Percentiles rank a stretch among this genome's conserved stretches.
Evolutionary conservation across 2,113 vertebrate species (phyloP).

Genomic region (Reinhardtius hippoglossoides): DNA sequence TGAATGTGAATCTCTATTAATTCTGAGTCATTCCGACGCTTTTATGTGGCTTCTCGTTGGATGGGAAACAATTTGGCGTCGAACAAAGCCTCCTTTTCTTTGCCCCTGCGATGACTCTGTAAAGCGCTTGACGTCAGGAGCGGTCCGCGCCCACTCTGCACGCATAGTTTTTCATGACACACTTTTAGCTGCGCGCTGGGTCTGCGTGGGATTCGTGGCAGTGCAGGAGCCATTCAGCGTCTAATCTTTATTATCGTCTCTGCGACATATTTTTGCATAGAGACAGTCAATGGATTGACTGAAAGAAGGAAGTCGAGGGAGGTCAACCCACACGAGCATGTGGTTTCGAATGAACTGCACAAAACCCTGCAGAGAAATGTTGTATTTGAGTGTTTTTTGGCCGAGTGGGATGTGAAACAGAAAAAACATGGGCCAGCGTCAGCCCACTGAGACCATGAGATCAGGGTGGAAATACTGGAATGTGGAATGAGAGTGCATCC

Average conservation of each 20-base stretch:
- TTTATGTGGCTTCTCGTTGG: slow-evolving; percentile 53
- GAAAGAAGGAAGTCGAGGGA: slow-evolving; percentile 30
- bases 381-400: background rate
- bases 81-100: slow-evolving; percentile 77
- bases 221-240: slow-evolving; percentile 3
- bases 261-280: slow-evolving; percentile 22
- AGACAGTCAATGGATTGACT: slow-evolving; percentile 36
- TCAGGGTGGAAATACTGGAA: background rate
- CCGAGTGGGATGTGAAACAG: slow-evolving; percentile 20
- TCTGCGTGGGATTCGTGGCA: slow-evolving; percentile 29
- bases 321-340: slow-evolving; percentile 50
- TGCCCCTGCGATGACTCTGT: slow-evolving; percentile 3
- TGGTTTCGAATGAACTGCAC: slow-evolving; percentile 18
- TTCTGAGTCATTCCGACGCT: slow-evolving; percentile 57
- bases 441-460: slow-evolving; percentile 4
- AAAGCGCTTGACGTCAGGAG: slow-evolving; percentile 52
- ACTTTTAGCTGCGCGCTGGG: slow-evolving; percentile 42
- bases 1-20: slow-evolving; percentile 47
- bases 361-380: slow-evolving; percentile 9
- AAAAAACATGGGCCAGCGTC: slow-evolving; percentile 8
- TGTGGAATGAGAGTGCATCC: background rate
- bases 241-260: slow-evolving; percentile 39
- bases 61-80: slow-evolving; percentile 10
- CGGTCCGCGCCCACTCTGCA: slow-evolving; percentile 51
- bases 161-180: slow-evolving; percentile 54